Evolutionary conservation across 2,797 vertebrate species (phyloP).

Genomic region (Orientallactaga sibirica): DNA sequence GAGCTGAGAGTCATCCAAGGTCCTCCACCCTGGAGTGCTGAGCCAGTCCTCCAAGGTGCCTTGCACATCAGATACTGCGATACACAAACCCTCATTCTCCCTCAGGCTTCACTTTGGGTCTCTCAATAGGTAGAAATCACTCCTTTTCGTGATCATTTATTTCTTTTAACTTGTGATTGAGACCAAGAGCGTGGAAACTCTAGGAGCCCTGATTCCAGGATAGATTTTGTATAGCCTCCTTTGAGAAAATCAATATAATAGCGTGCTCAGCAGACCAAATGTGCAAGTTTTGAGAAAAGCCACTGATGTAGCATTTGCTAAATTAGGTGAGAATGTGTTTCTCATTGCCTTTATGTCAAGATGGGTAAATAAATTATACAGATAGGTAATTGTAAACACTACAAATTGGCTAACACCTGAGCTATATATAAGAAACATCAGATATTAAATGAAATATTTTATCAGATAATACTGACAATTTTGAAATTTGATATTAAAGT

Average conservation of each 20-base stretch:
- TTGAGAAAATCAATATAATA: constrained; percentile 71
- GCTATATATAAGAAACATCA: neutral
- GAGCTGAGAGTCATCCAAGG: neutral
- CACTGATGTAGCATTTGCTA: neutral
- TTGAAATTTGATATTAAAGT: constrained; percentile 22
- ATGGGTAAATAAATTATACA: constrained; percentile 70
- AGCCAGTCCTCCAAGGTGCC: neutral
- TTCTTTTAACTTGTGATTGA: constrained; percentile 69
- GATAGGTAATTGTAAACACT: constrained; percentile 72
- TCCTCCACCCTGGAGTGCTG: neutral
- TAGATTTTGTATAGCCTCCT: constrained; percentile 48
- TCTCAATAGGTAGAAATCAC: constrained; percentile 65
- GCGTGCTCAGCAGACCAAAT: neutral
- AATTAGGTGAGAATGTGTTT: constrained; percentile 7
- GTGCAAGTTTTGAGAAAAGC: neutral
- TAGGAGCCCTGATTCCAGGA: constrained; percentile 47
- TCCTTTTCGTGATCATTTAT: constrained; percentile 66
- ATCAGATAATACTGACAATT: neutral
- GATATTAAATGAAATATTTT: constrained; percentile 15
- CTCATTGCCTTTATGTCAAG: constrained; percentile 13
- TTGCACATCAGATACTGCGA: neutral
- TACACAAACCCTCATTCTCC: constrained; percentile 35
- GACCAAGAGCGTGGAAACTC: constrained; percentile 48
- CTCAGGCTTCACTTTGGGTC: constrained; percentile 26
- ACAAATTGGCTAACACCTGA: neutral